Conservation (phyloP, 1,140 invertebrate species). For the Papilio dardanus region DNA sequence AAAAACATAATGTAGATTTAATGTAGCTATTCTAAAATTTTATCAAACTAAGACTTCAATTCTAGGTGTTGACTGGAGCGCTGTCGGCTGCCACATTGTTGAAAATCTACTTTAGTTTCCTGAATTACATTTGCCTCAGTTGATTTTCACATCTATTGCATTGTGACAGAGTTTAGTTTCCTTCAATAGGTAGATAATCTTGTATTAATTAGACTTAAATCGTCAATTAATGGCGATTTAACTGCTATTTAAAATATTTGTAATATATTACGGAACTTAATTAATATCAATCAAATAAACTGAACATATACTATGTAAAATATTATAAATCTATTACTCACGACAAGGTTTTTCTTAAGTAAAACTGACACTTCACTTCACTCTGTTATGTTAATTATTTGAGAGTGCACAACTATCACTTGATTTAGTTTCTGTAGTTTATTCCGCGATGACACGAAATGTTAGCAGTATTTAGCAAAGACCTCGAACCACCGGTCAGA, state of each 20-base stretch:
- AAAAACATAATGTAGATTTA: background rate
- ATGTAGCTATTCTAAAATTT: background rate
- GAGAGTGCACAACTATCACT: background rate
- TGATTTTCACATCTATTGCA: background rate
- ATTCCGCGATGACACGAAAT: background rate
- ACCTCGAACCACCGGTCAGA: conserved; percentile 37
- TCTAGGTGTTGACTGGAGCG: background rate
- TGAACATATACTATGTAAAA: background rate
- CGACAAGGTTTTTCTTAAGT: background rate
- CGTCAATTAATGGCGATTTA: background rate
- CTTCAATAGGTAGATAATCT: background rate
- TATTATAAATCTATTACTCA: background rate
- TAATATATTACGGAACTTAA: background rate
- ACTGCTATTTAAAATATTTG: background rate
- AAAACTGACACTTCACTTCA: conserved; percentile 19
- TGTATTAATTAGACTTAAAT: too few species aligned
- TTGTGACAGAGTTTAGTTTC: background rate
- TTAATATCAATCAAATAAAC: background rate
- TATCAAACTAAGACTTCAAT: background rate
- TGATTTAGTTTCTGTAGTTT: background rate
- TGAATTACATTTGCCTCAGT: background rate
- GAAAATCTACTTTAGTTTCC: background rate
- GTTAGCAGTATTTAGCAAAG: background rate
- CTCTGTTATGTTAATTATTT: conserved; percentile 2
- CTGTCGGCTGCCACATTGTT: background rate